Conservation (phyloP, 2,888 invertebrate genomes). For the Chironomus tentans region DNA sequence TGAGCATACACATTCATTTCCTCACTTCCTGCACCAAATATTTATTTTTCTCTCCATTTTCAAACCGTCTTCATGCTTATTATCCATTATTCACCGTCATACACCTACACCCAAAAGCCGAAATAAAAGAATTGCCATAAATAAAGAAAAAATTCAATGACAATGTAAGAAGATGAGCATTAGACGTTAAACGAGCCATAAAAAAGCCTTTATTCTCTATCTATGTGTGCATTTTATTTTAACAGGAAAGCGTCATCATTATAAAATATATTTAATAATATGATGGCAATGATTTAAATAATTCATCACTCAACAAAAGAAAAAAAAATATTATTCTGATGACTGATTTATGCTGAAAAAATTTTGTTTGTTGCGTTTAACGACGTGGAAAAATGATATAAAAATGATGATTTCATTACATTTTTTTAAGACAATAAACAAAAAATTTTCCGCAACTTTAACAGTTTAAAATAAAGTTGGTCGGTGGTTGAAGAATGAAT, state of each 20-base stretch:
- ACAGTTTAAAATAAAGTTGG: not conserved
- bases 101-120: not conserved
- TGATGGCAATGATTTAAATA: not conserved
- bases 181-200: constrained; percentile 16
- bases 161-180: constrained; percentile 12
- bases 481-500: too few relatives aligned
- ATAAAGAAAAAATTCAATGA: not conserved
- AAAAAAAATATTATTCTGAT: not conserved
- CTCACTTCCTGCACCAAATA: too few relatives aligned
- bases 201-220: constrained; percentile 1
- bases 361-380: not conserved
- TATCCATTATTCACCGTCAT: too few relatives aligned
- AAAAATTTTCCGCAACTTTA: constrained; percentile 19
- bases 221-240: constrained; percentile 3
- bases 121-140: not conserved
- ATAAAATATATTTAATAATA: not conserved
- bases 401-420: constrained; percentile 15
- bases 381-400: constrained; percentile 18
- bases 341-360: constrained; percentile 1
- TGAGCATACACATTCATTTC: too few relatives aligned
- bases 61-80: too few relatives aligned
- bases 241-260: constrained; percentile 1
- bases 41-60: too few relatives aligned
- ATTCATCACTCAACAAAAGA: not conserved
- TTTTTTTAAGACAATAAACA: not conserved